Percentiles rank a stretch among this genome's conserved stretches.
Conservation (phyloP, 2,797 vertebrate species). For the Ptychobarbus kaznakovi region DNA sequence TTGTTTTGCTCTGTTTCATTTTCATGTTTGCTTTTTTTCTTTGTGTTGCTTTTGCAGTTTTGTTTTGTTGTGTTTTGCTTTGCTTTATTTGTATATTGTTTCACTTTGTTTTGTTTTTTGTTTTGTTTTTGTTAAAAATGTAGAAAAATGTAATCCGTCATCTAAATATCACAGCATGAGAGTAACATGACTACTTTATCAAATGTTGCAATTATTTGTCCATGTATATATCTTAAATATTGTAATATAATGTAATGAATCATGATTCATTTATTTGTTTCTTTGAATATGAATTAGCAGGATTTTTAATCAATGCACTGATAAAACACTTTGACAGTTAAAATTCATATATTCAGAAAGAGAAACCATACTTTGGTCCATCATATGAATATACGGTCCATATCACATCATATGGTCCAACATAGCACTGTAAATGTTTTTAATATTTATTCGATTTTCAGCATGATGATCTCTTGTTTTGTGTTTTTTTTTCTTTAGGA, state of each 20-base stretch:
- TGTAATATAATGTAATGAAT: background rate
- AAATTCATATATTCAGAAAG: background rate
- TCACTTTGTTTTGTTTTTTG: background rate
- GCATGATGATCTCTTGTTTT: background rate
- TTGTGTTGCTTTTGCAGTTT: too few species aligned
- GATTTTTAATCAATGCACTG: too few species aligned
- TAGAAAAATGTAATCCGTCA: background rate
- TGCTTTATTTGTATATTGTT: too few species aligned
- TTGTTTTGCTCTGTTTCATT: too few species aligned
- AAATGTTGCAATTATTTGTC: background rate
- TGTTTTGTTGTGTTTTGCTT: too few species aligned
- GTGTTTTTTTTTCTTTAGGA: constrained; percentile 45
- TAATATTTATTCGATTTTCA: background rate
- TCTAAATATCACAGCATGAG: background rate
- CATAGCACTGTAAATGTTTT: background rate
- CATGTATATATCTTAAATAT: background rate
- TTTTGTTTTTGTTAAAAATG: background rate
- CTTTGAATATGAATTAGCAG: too few species aligned
- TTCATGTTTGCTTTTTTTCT: too few species aligned
- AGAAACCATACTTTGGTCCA: background rate
- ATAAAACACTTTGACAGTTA: too few species aligned
- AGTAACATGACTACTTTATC: background rate
- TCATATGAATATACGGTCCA: background rate
- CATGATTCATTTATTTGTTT: background rate
- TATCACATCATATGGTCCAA: background rate